A percentile compares a stretch with the other conserved stretches of the same genome.
phyloP scores from a whole-genome alignment of 2,797 vertebrate species.

The Rachycentron canadum region DNA sequence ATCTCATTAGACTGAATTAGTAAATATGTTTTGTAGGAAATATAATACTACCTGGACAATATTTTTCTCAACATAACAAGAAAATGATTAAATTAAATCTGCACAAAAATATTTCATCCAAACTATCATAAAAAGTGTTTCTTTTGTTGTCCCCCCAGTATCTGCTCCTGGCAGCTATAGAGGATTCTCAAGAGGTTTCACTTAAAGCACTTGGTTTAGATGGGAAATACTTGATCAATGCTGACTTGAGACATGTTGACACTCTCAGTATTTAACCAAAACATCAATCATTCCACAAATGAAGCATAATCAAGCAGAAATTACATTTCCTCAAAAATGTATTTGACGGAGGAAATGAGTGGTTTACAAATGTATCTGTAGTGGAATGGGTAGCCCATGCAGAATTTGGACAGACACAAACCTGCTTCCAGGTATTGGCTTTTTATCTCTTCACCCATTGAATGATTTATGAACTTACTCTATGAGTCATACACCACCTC shows the following conservation, averaged over 20 bases:
- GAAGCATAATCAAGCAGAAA: not conserved
- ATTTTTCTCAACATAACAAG: not conserved
- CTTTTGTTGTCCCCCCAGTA: not conserved
- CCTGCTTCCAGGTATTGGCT: constrained; percentile 33
- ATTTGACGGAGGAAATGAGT: constrained; percentile 4
- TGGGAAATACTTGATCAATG: not conserved
- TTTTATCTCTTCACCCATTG: constrained; percentile 42
- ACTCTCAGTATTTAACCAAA: no score
- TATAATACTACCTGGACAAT: not conserved
- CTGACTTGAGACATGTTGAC: no score
- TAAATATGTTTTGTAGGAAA: not conserved
- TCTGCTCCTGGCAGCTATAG: not conserved
- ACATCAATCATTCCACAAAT: not conserved
- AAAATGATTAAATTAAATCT: not conserved
- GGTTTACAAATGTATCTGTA: constrained; percentile 12
- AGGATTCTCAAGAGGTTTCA: not conserved
- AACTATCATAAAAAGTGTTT: not conserved
- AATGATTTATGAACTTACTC: constrained; percentile 65
- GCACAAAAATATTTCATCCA: not conserved
- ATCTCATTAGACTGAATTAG: not conserved
- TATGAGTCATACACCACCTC: constrained; percentile 42
- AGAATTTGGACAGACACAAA: constrained; percentile 12
- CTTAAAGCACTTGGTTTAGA: not conserved
- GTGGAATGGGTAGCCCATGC: not conserved
- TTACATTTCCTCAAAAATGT: not conserved